Base-by-base conservation (phyloP, 2,113 vertebrate species). In the Suncus etruscus region DNA sequence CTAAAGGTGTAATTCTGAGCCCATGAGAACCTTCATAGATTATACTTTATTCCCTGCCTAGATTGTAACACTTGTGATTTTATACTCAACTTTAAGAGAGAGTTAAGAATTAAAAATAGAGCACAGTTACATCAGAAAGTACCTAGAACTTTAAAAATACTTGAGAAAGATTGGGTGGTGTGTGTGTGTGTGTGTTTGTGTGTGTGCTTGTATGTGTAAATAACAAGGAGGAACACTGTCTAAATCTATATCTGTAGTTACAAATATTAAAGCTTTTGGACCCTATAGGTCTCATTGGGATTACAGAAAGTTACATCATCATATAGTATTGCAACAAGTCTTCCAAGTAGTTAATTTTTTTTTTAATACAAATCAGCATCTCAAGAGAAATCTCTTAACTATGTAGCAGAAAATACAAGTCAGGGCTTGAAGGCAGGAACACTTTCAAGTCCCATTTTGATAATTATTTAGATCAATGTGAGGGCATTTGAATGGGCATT, bases 281-380 rank as follows among this genome's bases (percentile, higher is more conserved):
- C 91, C 94, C 97, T 97, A 95, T 95, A 96, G 94, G 89, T 91
- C 95, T 77, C 96, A 86, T 80, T 90, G 94, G 89, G 92, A 97
- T 96, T 97, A 95, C 91, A 97, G 96, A 97, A 97, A 97, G 79
- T 95, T 82, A 98, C 95, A 96, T 95, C 95, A 97, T 97, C 91
- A 95, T 96, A 93, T 95, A 97, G 94, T 96, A 96, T 95, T 97
- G 95, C 95, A 97, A 90, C 84, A 95, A 94, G 78, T 50, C 79
- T 97, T 97, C 95, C 97, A 97, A 97, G 92, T 81, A 58, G 79
- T 91, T 81, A 68, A 93, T 94, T 73, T 95, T 86, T 93, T 73
- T 90, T 89, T 3, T 95, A 91, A 87, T 95, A 90, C 90, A 95
- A 95, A 96, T 95, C 92, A 95, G 51, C 47, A 73, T 87, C 91